Conservation (phyloP, 2,113 vertebrate species). For the Lamprotornis superbus region DNA sequence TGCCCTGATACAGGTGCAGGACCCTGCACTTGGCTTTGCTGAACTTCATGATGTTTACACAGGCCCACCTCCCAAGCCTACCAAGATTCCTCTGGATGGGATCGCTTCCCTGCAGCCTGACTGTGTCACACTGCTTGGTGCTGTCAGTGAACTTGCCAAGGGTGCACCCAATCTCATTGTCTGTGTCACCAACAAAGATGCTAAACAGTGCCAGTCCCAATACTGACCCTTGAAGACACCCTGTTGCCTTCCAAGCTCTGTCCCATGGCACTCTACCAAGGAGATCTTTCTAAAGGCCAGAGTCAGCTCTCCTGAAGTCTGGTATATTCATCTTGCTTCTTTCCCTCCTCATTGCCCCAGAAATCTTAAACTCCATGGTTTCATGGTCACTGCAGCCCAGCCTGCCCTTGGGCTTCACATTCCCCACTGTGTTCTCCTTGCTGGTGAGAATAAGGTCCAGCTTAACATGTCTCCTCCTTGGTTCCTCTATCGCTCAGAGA, state of each 20-base stretch:
- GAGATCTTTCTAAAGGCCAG: background rate
- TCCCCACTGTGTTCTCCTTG: background rate
- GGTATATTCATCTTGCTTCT: too few species aligned
- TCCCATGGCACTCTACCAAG: background rate
- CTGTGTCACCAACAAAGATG: background rate
- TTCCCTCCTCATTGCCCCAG: too few species aligned
- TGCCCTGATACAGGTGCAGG: background rate
- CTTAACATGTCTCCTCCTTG: background rate
- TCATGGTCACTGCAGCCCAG: background rate
- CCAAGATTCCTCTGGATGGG: background rate
- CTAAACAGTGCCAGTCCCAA: background rate
- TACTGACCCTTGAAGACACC: too few species aligned
- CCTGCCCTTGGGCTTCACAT: background rate
- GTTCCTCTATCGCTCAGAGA: background rate
- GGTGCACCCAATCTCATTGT: accelerated
- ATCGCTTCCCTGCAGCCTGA: accelerated
- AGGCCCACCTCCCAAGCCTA: background rate
- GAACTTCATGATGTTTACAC: too few species aligned
- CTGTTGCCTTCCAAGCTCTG: too few species aligned
- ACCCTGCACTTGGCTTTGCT: background rate
- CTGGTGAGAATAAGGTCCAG: background rate
- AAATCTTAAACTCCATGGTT: background rate
- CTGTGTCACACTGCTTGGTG: background rate
- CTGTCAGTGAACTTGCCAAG: background rate
- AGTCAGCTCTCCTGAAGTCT: background rate